Percentiles rank a stretch among this genome's conserved stretches.
Evolutionary conservation across 2,888 invertebrate species (phyloP).

Genomic region (Athrips mouffetella): DNA sequence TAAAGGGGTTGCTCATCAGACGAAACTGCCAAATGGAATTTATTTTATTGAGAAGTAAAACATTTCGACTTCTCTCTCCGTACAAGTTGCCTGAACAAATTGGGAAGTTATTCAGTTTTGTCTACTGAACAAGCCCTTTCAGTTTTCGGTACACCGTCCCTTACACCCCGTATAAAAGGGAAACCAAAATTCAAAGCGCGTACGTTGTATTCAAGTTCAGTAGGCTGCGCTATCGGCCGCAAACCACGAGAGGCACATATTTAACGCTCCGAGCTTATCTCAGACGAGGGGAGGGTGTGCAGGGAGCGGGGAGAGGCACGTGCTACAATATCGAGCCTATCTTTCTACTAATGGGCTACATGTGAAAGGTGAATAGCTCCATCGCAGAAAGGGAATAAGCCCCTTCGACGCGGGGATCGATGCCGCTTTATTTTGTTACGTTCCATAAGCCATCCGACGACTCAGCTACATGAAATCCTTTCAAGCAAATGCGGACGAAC

Average conservation of each 20-base stretch:
- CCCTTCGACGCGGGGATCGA: conserved; percentile 45
- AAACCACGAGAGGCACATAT: conserved; percentile 59
- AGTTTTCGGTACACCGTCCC: not conserved
- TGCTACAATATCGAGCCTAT: conserved; percentile 66
- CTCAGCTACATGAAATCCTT: not conserved
- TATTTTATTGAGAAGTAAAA: too few species aligned
- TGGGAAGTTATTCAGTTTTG: too few species aligned
- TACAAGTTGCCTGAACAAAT: too few species aligned
- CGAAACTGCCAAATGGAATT: too few species aligned
- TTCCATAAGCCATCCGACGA: conserved; percentile 9
- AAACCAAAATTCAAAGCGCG: conserved; percentile 28
- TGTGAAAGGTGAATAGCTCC: conserved; percentile 69
- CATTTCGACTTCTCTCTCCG: too few species aligned
- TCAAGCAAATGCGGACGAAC: too few species aligned
- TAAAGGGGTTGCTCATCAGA: too few species aligned
- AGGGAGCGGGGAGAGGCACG: conserved; percentile 44
- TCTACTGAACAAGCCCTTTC: not conserved
- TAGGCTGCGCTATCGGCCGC: conserved; percentile 42
- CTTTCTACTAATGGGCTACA: conserved; percentile 70
- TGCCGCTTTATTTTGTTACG: conserved; percentile 47
- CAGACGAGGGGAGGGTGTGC: conserved; percentile 36
- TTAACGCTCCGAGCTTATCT: conserved; percentile 65
- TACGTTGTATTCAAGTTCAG: conserved; percentile 39
- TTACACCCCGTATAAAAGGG: not conserved
- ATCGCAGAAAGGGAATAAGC: conserved; percentile 51